Conservation (phyloP, 2,113 vertebrate species). For the Origma solitaria region DNA sequence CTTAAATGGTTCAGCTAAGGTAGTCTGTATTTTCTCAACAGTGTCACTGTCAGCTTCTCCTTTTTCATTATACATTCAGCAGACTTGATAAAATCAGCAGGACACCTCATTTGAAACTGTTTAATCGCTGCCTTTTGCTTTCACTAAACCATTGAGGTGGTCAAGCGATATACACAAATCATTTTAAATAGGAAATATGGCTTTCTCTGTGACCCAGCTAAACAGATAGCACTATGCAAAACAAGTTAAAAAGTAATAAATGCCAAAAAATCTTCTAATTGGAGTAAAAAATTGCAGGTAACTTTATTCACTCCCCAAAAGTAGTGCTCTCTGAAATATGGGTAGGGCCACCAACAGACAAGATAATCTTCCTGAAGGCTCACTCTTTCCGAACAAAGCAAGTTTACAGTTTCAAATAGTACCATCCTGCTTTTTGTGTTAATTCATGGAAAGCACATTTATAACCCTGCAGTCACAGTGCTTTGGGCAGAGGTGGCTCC, state of each 20-base stretch:
- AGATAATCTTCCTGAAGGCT: slow-evolving; percentile 59
- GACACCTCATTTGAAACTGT: slow-evolving; percentile 91
- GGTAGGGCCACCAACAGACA: slow-evolving; percentile 70
- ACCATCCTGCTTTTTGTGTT: slow-evolving; percentile 5
- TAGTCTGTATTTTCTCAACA: slow-evolving; percentile 84
- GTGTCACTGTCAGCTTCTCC: slow-evolving; percentile 86
- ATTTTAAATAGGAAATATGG: slow-evolving; percentile 92
- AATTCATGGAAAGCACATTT: neutral
- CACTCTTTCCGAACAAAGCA: slow-evolving; percentile 67
- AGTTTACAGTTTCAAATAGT: slow-evolving; percentile 15
- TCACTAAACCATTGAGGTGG: slow-evolving; percentile 91
- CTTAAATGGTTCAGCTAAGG: slow-evolving; percentile 95
- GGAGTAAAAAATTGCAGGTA: slow-evolving; percentile 84
- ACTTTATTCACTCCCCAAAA: slow-evolving; percentile 75
- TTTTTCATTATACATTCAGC: slow-evolving; percentile 98
- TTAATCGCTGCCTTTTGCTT: slow-evolving; percentile 89
- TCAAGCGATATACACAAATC: slow-evolving; percentile 98
- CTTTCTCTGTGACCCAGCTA: slow-evolving; percentile 93
- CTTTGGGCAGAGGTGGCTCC: slow-evolving; percentile 32
- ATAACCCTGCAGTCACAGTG: neutral
- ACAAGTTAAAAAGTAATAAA: slow-evolving; percentile 96
- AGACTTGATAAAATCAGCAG: slow-evolving; percentile 98
- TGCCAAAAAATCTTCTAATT: slow-evolving; percentile 97
- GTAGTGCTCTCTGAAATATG: slow-evolving; percentile 79
- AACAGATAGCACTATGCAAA: slow-evolving; percentile 89